Base-by-base conservation (phyloP, 1,140 invertebrate species). In the Pristionchus pacificus region DNA sequence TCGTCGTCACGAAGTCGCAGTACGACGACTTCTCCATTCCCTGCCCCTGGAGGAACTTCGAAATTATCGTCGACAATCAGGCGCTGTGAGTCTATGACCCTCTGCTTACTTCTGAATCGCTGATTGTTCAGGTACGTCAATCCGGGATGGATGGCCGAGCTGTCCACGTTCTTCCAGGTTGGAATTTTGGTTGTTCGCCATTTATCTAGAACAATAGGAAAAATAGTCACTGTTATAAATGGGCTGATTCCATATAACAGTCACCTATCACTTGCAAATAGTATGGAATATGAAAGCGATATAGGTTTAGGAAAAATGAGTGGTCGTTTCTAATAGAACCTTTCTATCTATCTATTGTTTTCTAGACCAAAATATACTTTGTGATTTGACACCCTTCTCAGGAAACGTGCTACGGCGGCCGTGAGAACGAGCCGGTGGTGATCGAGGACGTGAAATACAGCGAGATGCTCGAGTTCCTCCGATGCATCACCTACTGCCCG, bases 21-120 rank as follows among this genome's bases (percentile, higher is more conserved):
- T 73, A 61, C 60, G 71, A 73, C 38, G 71, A 73, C 66, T 73
- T 73, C 61, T 68, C 71, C 0, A 65, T 68, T 28, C 66, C 71
- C 6, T 68, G 65, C 13, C n/a, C 59, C n/a, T 60, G 59, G 59
- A 59, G 71, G 2, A 64, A 31, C n/a, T 73, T 73, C 38, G 71
- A 73, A 27, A 60, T 73, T 55, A 29, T 61, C 38, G 27, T 58
- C 49, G 71, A 62, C 19, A 58, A 65, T 33, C 49, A 31, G 1
- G 58, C 66, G 27, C 60, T 68, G 66, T 68, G 27, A 19, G 65
- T 49, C 0, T 15, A 19, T 55, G 29, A 38, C 19, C 38, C 38
- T 19, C 38, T 49, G 6, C 38, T 10, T 10, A 10, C 38, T 6
- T 19, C 24, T 1, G 14, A 71, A 71, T 57, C 30, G 0, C 30